Base-by-base conservation (phyloP, 2,797 vertebrate genomes). In the Rhinogobio ventralis region DNA sequence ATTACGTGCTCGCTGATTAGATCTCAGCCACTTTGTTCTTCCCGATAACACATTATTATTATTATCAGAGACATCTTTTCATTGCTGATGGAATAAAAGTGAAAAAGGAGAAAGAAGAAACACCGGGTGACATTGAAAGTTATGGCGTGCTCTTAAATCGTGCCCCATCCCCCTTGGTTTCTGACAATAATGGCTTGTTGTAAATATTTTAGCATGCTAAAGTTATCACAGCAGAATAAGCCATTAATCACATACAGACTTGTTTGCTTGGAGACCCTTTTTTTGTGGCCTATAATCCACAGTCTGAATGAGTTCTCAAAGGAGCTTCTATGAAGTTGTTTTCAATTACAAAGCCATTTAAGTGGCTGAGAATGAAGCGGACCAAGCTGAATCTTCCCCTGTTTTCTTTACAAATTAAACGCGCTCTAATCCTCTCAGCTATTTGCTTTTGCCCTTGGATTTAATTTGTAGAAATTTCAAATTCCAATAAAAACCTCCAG, bases 361-460 rank as follows among this genome's bases (percentile, higher is more conserved):
- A 80, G 79, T 81, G 87, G 89, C 83, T 89, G 85, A 87, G 88
- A 88, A 86, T 86, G 75, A 87, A 91, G 85, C 88, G 87, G 85
- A 82, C 87, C 87, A 88, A 88, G 84, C 82, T 81, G 57, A 82
- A 84, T 79, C 74, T 69, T 79, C 88, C 90, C 86, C 89, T 93
- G 91, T 89, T 93, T 91, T 88, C 92, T 92, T 92, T 89, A 91
- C 90, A 92, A 92, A 92, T 92, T 92, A 93, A 93, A 92, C 91
- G 85, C 49, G 69, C 90, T 86, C 84, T 92, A 92, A 93, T 93
- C 91, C 90, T 90, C 91, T 89, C 86, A 92, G 87, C 89, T 86
- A 87, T 91, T 91, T 89, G 87, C 85, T 89, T 89, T 88, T 90
- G 91, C 88, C 89, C 87, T 89, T 89, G 88, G 80, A 89, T 89